Conservation (phyloP, 1,140 invertebrate genomes). For the Drosophila kepulauana region DNA sequence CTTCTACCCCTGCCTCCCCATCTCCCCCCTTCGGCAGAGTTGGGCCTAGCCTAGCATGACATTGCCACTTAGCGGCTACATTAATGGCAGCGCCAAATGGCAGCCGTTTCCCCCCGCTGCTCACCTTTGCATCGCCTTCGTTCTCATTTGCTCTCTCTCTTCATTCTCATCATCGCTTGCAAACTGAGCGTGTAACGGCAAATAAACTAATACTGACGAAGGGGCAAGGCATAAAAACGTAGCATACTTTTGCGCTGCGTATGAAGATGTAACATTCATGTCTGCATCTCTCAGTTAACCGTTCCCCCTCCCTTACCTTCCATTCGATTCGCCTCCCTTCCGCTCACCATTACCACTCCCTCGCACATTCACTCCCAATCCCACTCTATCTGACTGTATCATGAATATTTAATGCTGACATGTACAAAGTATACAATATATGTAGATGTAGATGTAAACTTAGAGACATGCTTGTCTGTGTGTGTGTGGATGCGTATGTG, state of each 20-base stretch:
- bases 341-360: background rate
- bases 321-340: background rate
- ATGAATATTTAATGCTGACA: slow-evolving; percentile 82
- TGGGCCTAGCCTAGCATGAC: slow-evolving; percentile 75
- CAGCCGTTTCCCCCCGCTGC: slow-evolving; percentile 24
- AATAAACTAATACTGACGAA: slow-evolving; percentile 77
- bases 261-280: slow-evolving; percentile 73
- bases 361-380: slow-evolving; percentile 1
- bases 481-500: slow-evolving; percentile 6
- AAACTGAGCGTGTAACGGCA: slow-evolving; percentile 81
- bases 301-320: background rate
- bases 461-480: slow-evolving; percentile 36
- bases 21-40: slow-evolving; percentile 18
- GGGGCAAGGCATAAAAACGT: slow-evolving; percentile 60
- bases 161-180: slow-evolving; percentile 18
- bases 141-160: background rate
- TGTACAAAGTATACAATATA: slow-evolving; percentile 75
- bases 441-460: slow-evolving; percentile 56
- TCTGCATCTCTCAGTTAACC: slow-evolving; percentile 18
- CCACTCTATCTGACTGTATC: slow-evolving; percentile 43
- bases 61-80: slow-evolving; percentile 82
- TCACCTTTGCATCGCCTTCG: background rate
- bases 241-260: slow-evolving; percentile 67
- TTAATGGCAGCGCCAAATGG: slow-evolving; percentile 80
- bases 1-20: background rate